A percentile compares a stretch with the other conserved stretches of the same genome.
phyloP scores from a whole-genome alignment of 2,888 invertebrate genomes.

The Hypsopygia costalis region DNA sequence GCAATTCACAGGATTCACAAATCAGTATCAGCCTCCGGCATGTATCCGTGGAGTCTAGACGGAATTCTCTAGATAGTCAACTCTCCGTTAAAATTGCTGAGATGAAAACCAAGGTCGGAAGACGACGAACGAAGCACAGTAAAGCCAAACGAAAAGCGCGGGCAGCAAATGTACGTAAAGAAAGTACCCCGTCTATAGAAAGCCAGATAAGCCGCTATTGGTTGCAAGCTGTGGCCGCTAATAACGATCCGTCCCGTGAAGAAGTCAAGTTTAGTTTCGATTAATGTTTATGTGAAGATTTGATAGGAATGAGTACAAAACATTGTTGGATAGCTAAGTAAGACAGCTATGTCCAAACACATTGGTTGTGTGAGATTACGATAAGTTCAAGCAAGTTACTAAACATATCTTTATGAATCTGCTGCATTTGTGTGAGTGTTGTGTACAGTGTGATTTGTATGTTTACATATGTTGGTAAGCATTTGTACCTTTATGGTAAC shows the following conservation, averaged over 20 bases:
- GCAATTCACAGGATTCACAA: conserved; percentile 83
- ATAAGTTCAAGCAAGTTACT: not conserved
- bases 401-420: not conserved
- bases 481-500: conserved; percentile 9
- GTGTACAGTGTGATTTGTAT: not conserved
- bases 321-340: too few species aligned
- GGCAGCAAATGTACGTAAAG: conserved; percentile 67
- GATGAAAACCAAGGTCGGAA: conserved; percentile 86
- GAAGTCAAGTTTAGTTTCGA: conserved; percentile 74
- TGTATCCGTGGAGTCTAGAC: conserved; percentile 91
- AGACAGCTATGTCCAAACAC: too few species aligned
- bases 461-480: not conserved
- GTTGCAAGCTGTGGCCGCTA: conserved; percentile 81
- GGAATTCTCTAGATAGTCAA: conserved; percentile 94
- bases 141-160: conserved; percentile 66
- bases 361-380: too few species aligned
- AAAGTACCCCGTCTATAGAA: conserved; percentile 90
- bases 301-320: too few species aligned
- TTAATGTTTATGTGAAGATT: conserved; percentile 32
- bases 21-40: conserved; percentile 90
- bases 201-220: conserved; percentile 87
- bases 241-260: conserved; percentile 77
- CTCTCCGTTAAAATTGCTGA: conserved; percentile 92
- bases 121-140: conserved; percentile 69
- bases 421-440: not conserved